phyloP scores from a whole-genome alignment of 2,113 vertebrate genomes.

The Bettongia penicillata region DNA sequence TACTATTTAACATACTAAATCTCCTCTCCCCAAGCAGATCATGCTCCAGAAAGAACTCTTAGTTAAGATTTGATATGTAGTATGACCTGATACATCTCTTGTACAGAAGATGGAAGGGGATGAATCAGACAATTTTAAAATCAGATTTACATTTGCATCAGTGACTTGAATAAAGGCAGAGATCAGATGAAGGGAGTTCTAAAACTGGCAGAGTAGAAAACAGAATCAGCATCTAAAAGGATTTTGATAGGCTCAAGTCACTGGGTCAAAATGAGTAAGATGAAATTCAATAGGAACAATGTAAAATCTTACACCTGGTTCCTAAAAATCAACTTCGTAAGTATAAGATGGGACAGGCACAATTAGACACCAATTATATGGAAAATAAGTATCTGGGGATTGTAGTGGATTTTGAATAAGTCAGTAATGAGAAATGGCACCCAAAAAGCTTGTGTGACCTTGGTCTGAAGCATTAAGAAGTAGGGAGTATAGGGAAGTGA shows the following conservation, averaged over 20 bases:
- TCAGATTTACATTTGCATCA: too few species aligned
- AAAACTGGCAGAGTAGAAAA: not conserved
- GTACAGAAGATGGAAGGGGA: too few species aligned
- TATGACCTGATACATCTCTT: too few species aligned
- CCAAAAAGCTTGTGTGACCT: not conserved
- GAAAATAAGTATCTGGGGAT: not conserved
- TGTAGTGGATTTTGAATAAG: not conserved
- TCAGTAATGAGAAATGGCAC: not conserved
- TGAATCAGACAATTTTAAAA: too few species aligned
- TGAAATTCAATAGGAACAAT: not conserved
- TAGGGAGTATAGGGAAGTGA: not conserved
- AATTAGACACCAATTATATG: not conserved
- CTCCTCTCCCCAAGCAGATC: too few species aligned
- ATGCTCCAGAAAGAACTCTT: too few species aligned
- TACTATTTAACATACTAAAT: too few species aligned
- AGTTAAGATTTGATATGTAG: too few species aligned
- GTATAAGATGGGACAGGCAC: not conserved
- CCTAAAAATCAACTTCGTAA: not conserved
- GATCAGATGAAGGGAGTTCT: not conserved
- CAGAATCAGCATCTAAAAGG: not conserved
- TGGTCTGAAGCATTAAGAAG: not conserved
- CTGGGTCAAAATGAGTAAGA: not conserved
- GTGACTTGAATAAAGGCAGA: not conserved
- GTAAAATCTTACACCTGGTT: not conserved
- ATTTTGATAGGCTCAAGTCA: not conserved